These are phyloP conservation scores for Neopipo cinnamomea DNA, from an alignment of 2,113 vertebrate genomes.

Conservation along the genomic window DNA sequence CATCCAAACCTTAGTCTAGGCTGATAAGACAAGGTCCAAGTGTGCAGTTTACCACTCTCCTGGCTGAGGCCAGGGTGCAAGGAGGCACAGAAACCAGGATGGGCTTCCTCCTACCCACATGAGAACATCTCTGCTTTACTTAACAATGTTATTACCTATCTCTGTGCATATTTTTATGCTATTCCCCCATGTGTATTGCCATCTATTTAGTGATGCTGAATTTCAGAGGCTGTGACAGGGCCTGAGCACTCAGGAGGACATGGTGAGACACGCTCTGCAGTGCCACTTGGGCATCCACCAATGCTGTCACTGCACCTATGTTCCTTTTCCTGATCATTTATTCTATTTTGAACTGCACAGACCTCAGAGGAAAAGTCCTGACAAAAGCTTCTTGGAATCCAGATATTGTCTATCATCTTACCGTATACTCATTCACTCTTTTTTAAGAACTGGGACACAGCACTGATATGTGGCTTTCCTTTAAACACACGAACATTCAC, in stretches of 20 bases:
- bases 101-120: neutral
- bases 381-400: neutral
- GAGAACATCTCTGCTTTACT: neutral
- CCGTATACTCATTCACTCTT: neutral
- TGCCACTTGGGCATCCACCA: neutral
- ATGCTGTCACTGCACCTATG: neutral
- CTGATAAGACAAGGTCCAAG: neutral
- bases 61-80: no score
- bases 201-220: neutral
- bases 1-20: neutral
- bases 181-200: neutral
- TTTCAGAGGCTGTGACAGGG: neutral
- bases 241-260: no score
- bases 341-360: neutral
- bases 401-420: neutral
- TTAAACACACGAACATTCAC: neutral
- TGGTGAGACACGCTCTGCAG: neutral
- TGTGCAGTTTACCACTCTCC: neutral
- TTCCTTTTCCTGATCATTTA: neutral
- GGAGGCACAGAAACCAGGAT: fast-evolving
- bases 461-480: neutral
- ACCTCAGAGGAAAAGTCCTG: neutral
- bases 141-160: neutral
- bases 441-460: neutral
- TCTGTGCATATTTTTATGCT: neutral